Conservation (phyloP, 2,113 vertebrate species). For the Peromyscus californicus region DNA sequence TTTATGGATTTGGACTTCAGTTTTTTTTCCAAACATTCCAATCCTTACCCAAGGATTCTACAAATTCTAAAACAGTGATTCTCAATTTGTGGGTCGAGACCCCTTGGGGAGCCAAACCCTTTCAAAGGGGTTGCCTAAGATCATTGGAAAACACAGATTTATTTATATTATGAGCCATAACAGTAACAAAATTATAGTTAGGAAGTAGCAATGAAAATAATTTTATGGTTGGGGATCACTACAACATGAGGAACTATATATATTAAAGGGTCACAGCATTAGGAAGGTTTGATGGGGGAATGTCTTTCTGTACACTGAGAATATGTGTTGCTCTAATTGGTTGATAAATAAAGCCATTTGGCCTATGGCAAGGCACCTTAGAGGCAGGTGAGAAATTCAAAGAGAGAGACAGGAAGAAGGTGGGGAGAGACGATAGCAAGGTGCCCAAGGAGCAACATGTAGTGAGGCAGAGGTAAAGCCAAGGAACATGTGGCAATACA, state of each 20-base stretch:
- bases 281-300: not conserved
- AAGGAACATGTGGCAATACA: too few relatives aligned
- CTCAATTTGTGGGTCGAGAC: not conserved
- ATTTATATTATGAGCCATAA: not conserved
- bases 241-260: not conserved
- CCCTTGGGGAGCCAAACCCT: not conserved
- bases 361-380: too few relatives aligned
- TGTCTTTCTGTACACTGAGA: too few relatives aligned
- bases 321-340: too few relatives aligned
- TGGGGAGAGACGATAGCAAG: too few relatives aligned
- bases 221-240: not conserved
- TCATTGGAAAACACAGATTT: not conserved
- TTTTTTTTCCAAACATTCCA: not conserved
- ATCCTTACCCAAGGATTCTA: constrained; percentile 37
- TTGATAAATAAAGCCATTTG: too few relatives aligned
- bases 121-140: not conserved
- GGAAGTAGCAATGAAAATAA: not conserved
- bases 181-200: not conserved
- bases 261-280: not conserved
- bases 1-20: not conserved
- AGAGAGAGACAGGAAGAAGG: too few relatives aligned
- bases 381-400: too few relatives aligned
- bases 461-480: too few relatives aligned
- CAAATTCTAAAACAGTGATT: not conserved
- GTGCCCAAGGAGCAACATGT: too few relatives aligned